Base-by-base conservation (phyloP, 92 coral and sea anemone genomes). In the Pocillopora meandrina region DNA sequence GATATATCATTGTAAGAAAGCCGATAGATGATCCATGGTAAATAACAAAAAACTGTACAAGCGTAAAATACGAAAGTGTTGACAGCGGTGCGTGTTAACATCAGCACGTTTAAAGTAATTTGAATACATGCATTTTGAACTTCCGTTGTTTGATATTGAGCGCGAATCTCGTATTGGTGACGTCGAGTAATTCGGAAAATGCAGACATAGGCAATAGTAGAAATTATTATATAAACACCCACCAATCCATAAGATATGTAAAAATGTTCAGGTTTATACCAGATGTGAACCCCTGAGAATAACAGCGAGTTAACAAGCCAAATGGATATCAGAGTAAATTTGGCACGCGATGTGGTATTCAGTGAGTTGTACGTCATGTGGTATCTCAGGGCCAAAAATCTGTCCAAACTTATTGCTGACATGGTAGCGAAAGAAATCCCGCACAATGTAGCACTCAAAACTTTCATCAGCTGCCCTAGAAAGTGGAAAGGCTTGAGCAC, bases 1-100 rank as follows among this genome's bases (percentile, higher is more conserved):
- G 6, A 10, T 3, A 7, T 15, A 10, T 36, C 77, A 31, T 62
- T 13, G 6, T 47, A 21, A 64, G 5, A n/a, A 14, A 78, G n/a
- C 12, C 72, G 9, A 18, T 3, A 78, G 49, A 78, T 78, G 15
- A 78, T 4, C 82, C 82, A 78, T 63, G 82, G 82, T n/a, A 78
- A 49, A 49, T 78, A 78, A 20, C 59, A 78, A 19, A 78, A 8
- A 49, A 78, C 65, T 47, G 72, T 60, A 36, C 72, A 78, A 42
- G 52, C 42, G 68, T 78, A 78, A 64, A 63, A 78, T n/a, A 78
- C 61, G 57, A 78, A 78, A 10, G 82, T 65, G 68, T 78, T 78
- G 0, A 78, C 23, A 61, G 72, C 82, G 23, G 82, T 12, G 26
- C 60, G 72, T 16, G 36, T 62, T 64, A 78, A 0, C 1, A 72